These are phyloP conservation scores for Zapus hudsonius DNA, from an alignment of 2,113 vertebrate species.

Conservation along the genomic window DNA sequence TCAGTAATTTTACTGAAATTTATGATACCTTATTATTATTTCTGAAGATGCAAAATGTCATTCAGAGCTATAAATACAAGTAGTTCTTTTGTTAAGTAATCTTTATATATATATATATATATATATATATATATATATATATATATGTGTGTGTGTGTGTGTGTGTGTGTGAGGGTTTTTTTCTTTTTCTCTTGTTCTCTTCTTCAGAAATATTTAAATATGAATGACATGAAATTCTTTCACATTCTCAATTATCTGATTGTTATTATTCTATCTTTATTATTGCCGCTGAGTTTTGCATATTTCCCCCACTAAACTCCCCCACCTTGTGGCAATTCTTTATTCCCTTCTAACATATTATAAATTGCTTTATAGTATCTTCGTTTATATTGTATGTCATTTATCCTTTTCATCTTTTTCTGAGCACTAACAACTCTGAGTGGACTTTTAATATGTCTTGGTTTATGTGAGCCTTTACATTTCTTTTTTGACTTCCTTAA, in stretches of 20 bases:
- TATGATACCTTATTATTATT: background rate
- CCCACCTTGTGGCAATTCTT: background rate
- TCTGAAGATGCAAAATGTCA: background rate
- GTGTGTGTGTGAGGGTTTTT: background rate
- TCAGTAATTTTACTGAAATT: background rate
- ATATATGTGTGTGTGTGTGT: too few relatives aligned
- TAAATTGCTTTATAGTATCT: slow-evolving; percentile 8
- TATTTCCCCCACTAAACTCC: background rate
- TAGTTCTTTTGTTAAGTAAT: background rate
- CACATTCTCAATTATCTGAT: background rate
- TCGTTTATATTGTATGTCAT: background rate
- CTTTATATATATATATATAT: background rate
- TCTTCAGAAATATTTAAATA: background rate
- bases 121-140: too few relatives aligned
- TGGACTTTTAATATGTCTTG: background rate
- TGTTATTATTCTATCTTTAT: background rate
- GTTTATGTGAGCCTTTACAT: background rate
- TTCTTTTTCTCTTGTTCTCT: background rate
- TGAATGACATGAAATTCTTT: background rate
- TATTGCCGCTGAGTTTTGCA: slow-evolving; percentile 4
- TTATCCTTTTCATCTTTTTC: background rate
- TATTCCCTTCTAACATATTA: background rate
- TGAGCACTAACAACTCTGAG: background rate
- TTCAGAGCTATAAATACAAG: background rate
- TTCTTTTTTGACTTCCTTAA: background rate